phyloP scores from a whole-genome alignment of 1,140 invertebrate genomes.

The Aethina tumida region DNA sequence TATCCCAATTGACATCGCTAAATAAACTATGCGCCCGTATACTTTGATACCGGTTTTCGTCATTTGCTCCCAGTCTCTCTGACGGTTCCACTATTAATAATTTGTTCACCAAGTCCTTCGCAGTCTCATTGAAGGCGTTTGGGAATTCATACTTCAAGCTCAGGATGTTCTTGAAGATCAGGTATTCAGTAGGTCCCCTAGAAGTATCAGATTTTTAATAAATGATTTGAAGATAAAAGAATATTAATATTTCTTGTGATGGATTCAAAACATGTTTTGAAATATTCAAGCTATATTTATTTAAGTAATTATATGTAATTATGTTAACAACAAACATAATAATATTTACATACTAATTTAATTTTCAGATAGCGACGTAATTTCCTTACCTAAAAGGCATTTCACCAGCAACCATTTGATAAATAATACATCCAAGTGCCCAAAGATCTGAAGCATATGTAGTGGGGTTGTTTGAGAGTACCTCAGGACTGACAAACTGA shows the following conservation, averaged over 20 bases:
- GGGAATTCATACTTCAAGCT: conserved; percentile 89
- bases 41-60: conserved; percentile 64
- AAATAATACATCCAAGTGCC: conserved; percentile 96
- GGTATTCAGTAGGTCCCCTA: conserved; percentile 86
- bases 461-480: conserved; percentile 72
- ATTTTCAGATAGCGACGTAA: too few relatives aligned
- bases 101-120: conserved; percentile 79
- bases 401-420: conserved; percentile 90
- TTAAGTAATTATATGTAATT: too few relatives aligned
- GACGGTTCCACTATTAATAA: conserved; percentile 74
- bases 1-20: conserved; percentile 72
- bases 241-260: too few relatives aligned
- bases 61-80: conserved; percentile 74
- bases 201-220: too few relatives aligned
- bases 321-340: too few relatives aligned
- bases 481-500: conserved; percentile 96
- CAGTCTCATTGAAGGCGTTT: conserved; percentile 73
- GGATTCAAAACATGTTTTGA: too few relatives aligned
- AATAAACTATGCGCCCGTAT: conserved; percentile 84
- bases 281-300: too few relatives aligned
- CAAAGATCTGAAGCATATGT: conserved; percentile 87
- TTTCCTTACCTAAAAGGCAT: conserved; percentile 94
- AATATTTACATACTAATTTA: too few relatives aligned
- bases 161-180: conserved; percentile 94
- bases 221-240: too few relatives aligned